Evolutionary conservation across 2,797 vertebrate genomes (phyloP).

Genomic region (Xerus rutilus): DNA sequence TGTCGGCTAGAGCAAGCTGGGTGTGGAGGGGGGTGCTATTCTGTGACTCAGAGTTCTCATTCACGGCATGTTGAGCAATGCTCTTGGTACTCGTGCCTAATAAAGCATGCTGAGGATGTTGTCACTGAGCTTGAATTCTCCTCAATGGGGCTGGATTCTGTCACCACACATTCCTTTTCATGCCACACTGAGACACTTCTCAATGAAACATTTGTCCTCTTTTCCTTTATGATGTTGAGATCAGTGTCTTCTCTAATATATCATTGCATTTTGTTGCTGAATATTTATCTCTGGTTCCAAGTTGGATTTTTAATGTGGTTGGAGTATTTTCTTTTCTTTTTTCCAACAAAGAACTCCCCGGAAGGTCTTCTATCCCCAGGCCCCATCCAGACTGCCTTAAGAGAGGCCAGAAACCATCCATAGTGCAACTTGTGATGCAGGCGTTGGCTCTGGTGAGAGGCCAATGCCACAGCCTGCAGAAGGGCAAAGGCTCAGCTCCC

Average conservation of each 20-base stretch:
- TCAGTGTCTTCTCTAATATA: background rate
- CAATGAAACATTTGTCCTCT: slow-evolving; percentile 57
- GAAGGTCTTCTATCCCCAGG: background rate
- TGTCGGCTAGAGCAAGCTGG: background rate
- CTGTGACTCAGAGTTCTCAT: slow-evolving; percentile 78
- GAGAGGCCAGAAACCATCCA: background rate
- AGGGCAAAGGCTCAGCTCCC: slow-evolving; percentile 61
- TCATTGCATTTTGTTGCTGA: background rate
- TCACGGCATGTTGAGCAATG: slow-evolving; percentile 59
- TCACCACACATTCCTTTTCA: slow-evolving; percentile 62
- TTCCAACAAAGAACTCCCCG: background rate
- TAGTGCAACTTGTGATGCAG: background rate
- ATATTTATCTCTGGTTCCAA: slow-evolving; percentile 1
- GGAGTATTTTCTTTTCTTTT: background rate
- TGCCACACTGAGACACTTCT: slow-evolving; percentile 35
- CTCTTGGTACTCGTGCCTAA: slow-evolving; percentile 44
- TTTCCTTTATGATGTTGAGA: background rate
- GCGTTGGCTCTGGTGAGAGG: background rate
- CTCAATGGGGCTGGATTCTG: slow-evolving; percentile 71
- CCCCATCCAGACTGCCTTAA: background rate
- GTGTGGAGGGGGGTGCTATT: background rate
- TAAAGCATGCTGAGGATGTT: slow-evolving; percentile 72
- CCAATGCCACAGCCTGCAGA: slow-evolving; percentile 12
- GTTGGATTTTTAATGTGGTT: background rate
- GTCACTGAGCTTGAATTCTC: slow-evolving; percentile 74